Evolutionary conservation across 2,113 vertebrate genomes (phyloP).

Genomic region (Hippocampus abdominalis): DNA sequence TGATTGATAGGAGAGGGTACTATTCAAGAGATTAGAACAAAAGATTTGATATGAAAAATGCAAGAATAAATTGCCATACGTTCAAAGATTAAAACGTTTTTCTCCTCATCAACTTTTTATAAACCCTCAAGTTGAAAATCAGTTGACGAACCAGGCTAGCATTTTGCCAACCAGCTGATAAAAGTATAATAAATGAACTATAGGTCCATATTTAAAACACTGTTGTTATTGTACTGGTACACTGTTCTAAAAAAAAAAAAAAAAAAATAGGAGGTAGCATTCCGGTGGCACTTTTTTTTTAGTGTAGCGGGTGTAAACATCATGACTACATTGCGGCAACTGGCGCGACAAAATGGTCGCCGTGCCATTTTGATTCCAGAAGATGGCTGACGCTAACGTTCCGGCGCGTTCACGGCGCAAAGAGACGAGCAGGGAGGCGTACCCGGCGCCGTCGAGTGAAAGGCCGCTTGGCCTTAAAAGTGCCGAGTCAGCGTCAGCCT

Average conservation of each 20-base stretch:
- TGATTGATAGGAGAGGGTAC: no score
- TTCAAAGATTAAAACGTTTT: no score
- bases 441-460: not conserved
- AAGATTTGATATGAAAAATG: no score
- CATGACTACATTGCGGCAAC: constrained; percentile 23
- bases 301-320: constrained; percentile 16
- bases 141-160: no score
- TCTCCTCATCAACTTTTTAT: no score
- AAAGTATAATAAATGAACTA: not conserved
- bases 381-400: constrained; percentile 45
- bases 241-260: not conserved
- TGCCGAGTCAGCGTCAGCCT: not conserved
- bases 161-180: not conserved
- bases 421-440: not conserved
- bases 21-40: no score
- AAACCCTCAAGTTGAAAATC: no score
- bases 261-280: not conserved
- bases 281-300: not conserved
- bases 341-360: constrained; percentile 21
- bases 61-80: no score
- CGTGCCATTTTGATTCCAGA: constrained; percentile 35
- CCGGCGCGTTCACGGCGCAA: constrained; percentile 18
- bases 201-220: not conserved
- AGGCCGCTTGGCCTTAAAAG: not conserved
- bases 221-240: not conserved